phyloP scores from a whole-genome alignment of 2,888 invertebrate species.

The Melanotus villosus region DNA sequence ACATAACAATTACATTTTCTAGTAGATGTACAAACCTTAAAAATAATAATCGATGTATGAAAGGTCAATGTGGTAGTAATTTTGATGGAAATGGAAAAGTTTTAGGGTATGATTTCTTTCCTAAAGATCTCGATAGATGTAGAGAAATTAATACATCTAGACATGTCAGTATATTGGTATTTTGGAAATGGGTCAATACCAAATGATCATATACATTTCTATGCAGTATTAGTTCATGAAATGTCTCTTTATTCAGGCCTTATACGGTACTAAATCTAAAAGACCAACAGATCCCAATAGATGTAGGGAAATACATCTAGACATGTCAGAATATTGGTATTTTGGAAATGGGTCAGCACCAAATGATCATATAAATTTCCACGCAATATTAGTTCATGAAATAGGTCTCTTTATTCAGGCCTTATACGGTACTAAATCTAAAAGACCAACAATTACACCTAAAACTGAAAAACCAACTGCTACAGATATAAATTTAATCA shows the following conservation, averaged over 20 bases:
- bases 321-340: neutral
- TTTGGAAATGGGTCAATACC: neutral
- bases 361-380: too few relatives aligned
- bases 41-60: conserved; percentile 19
- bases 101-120: too few relatives aligned
- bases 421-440: neutral
- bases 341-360: neutral
- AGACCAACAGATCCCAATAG: too few relatives aligned
- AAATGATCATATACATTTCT: too few relatives aligned
- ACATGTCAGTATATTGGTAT: neutral
- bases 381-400: too few relatives aligned
- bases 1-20: conserved; percentile 21
- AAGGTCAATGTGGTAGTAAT: too few relatives aligned
- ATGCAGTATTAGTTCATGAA: too few relatives aligned
- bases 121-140: too few relatives aligned
- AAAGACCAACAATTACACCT: neutral
- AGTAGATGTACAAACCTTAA: conserved; percentile 28
- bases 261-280: neutral
- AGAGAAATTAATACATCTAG: neutral
- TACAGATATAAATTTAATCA: neutral
- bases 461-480: neutral
- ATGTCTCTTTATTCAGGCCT: too few relatives aligned
- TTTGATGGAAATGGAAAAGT: too few relatives aligned
- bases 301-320: too few relatives aligned
- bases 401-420: neutral